Conservation (phyloP, 2,113 vertebrate genomes). For the Macrotus californicus region DNA sequence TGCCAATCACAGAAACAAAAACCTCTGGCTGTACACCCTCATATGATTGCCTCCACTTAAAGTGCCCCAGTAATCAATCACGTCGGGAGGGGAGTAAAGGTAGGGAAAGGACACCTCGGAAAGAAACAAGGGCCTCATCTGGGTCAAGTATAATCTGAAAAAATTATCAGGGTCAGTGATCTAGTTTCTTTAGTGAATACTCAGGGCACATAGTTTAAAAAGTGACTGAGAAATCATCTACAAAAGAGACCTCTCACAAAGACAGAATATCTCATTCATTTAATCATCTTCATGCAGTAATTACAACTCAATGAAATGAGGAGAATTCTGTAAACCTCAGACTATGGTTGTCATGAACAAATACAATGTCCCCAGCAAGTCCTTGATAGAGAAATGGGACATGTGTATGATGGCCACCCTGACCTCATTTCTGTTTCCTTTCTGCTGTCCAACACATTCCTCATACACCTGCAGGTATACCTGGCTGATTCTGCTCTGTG, state of each 20-base stretch:
- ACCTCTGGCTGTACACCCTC: too few relatives aligned
- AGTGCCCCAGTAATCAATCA: neutral
- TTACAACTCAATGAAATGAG: neutral
- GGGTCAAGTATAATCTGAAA: neutral
- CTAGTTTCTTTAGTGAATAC: neutral
- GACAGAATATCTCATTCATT: neutral
- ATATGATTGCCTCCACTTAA: neutral
- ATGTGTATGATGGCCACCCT: rapidly evolving
- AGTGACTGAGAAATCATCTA: neutral
- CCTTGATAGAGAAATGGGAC: neutral
- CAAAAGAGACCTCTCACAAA: neutral
- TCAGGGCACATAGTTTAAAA: neutral
- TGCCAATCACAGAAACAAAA: neutral
- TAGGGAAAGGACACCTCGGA: neutral
- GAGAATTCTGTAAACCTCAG: neutral
- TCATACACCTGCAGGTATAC: neutral
- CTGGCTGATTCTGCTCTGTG: neutral
- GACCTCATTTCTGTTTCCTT: neutral
- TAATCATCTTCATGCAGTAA: neutral
- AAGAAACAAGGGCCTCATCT: neutral
- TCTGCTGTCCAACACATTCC: neutral
- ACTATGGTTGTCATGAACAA: neutral
- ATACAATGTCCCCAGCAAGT: neutral
- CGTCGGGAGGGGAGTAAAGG: neutral
- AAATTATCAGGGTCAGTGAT: neutral